Evolutionary conservation across 2,888 invertebrate genomes (phyloP).

Genomic region (Tanypteryx hageni): DNA sequence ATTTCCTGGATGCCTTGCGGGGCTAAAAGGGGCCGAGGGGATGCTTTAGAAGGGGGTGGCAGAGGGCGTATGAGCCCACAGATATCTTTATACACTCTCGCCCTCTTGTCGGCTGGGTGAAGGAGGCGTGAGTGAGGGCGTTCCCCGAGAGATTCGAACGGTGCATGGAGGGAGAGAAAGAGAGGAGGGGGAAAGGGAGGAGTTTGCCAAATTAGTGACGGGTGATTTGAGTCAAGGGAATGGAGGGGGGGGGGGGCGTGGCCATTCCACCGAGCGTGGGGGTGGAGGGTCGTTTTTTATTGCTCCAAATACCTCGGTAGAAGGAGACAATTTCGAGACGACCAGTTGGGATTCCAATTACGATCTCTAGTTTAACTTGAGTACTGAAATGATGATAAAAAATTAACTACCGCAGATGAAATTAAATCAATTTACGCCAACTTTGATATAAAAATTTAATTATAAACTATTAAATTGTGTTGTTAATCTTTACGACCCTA

Average conservation of each 20-base stretch:
- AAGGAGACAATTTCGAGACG: not conserved
- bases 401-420: not conserved
- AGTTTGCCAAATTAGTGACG: not conserved
- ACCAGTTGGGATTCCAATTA: conserved; percentile 6
- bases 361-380: not conserved
- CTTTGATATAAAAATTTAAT: too few species aligned
- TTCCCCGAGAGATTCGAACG: too few species aligned
- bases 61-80: not conserved
- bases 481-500: too few species aligned
- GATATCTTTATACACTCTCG: not conserved
- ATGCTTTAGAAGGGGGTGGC: not conserved
- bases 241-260: not conserved
- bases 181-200: not conserved
- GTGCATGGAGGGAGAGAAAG: too few species aligned
- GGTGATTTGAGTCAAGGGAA: not conserved
- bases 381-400: conserved; percentile 7
- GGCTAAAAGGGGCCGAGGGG: not conserved
- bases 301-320: not conserved
- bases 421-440: too few species aligned
- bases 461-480: too few species aligned
- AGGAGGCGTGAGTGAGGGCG: not conserved
- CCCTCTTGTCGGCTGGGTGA: not conserved
- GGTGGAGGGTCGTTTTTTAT: not conserved
- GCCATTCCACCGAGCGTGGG: not conserved
- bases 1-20: not conserved